Base-by-base conservation (phyloP, 2,113 vertebrate species). In the Hoplias malabaricus region DNA sequence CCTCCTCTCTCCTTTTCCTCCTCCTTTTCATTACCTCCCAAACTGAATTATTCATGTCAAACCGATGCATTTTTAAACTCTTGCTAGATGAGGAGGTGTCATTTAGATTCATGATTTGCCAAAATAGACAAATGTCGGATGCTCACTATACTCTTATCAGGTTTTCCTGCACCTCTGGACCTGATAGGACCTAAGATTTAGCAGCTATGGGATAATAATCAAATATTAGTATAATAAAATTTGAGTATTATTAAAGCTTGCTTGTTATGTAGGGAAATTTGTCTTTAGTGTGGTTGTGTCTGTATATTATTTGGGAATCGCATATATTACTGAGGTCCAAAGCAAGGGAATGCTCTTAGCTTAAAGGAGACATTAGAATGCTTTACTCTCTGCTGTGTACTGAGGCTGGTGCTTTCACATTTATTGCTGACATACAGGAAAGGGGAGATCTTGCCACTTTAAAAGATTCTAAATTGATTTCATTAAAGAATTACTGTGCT, bases 41-140 rank as follows among this genome's bases (percentile, higher is more conserved):
- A 46, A 43, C 50, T 76, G 42, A 80, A 76, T 76, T 43, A 76
- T 76, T 65, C 6, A 76, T 66, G n/a, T 10, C 25, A 34, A 46
- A 27, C 57, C 71, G 56, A 71, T 80, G 67, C 67, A 80, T 76
- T 80, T 71, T 80, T 80, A 71, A 80, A 56, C 38, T 36, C 57
- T 53, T 31, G 50, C 67, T 19, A 54, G 73, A 70, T 65, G 57
- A 68, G 48, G 53, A 75, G 63, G 16, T 42, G 53, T 69, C 65
- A 66, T 70, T 71, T 59, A 63, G 56, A 78, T 70, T 70, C 61
- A 63, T 36, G 23, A 21, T 50, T 57, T 68, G 62, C 25, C 38
- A 33, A 63, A 53, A 54, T 54, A 66, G 50, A 65, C 43, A 40
- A 65, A 69, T 70, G 75, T 43, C 63, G 19, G 2, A 12, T 62